Base-by-base conservation (phyloP, 2,888 invertebrate species). In the Apodemia hepburni region DNA sequence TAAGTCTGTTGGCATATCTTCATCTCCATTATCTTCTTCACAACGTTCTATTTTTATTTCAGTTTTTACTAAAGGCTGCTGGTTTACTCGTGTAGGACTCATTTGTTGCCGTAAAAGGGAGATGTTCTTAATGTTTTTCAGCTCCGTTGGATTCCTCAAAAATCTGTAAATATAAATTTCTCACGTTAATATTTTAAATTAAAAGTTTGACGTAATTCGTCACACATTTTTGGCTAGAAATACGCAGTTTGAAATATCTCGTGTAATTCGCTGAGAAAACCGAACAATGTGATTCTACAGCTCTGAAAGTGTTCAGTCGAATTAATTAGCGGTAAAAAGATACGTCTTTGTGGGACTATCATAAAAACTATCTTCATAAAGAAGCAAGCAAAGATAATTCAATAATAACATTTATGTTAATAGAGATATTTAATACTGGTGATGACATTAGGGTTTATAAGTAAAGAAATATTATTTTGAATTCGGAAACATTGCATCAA, bases 61-160 rank as follows among this genome's bases (percentile, higher is more conserved):
- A 33, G 90, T 83, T 72, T 92, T 92, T 0, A 90, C 82, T 0
- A 81, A 73, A 5, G 85, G 75, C 68, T 85, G 88, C 49, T 83
- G 80, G 12, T 82, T 77, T 27, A 88, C 88, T 64, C 93, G 84
- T n/a, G 94, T 93, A 69, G 93, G 94, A 73, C 94, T 93, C 94
- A 95, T 95, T 82, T 95, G 96, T 81, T 97, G 97, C 60, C 97
- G 93, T 71, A 98, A 87, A 66, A 97, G 88, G 9, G 97, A 97
- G 75, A 98, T 97, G 81, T 98, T 98, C 83, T 98, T 98, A 70
- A 98, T 98, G 84, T 97, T 98, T 79, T 98, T 98, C 75, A 98
- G 92, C 87, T 98, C 98, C 49, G 97, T 96, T 61, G 98, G 98
- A 84, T 98, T 98, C 70, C 98, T 94, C 71, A 98, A 92, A 85